Percentiles rank a stretch among this genome's conserved stretches.
These are phyloP conservation scores for Neodiprion virginianus DNA, from an alignment of 1,140 invertebrate species.

Conservation along the genomic window DNA sequence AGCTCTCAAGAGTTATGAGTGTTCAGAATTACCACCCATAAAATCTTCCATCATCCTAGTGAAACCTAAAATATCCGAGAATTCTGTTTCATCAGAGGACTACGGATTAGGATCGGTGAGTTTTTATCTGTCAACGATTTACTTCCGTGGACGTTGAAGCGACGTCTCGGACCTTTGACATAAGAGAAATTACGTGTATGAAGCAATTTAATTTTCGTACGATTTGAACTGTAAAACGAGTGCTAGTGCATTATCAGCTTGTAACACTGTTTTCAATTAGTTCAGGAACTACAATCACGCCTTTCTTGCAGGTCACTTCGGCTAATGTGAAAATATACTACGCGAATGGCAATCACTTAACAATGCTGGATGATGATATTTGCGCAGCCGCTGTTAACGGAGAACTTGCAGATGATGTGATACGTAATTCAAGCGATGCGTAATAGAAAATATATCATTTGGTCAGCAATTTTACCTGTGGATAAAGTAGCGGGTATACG, in stretches of 20 bases:
- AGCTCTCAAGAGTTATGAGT: constrained; percentile 59
- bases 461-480: no score
- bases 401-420: constrained; percentile 43
- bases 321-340: constrained; percentile 42
- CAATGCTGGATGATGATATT: constrained; percentile 71
- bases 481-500: no score
- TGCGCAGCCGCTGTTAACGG: constrained; percentile 68
- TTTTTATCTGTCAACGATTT: constrained; percentile 27
- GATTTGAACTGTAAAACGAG: no score
- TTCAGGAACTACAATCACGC: no score
- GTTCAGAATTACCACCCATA: constrained; percentile 32
- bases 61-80: constrained; percentile 63
- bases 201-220: no score
- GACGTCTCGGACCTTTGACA: no score
- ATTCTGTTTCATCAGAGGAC: constrained; percentile 66
- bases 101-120: constrained; percentile 72
- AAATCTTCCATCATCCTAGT: constrained; percentile 65
- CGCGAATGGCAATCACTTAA: constrained; percentile 70
- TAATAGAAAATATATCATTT: no score
- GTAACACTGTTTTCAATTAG: no score
- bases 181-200: no score
- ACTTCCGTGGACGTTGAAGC: no score
- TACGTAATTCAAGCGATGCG: no score
- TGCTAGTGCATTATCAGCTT: no score
- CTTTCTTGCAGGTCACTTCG: constrained; percentile 42